Percentiles rank a stretch among this genome's conserved stretches.
Evolutionary conservation across 2,797 vertebrate species (phyloP).

Genomic region (Catamblyrhynchus diadema): DNA sequence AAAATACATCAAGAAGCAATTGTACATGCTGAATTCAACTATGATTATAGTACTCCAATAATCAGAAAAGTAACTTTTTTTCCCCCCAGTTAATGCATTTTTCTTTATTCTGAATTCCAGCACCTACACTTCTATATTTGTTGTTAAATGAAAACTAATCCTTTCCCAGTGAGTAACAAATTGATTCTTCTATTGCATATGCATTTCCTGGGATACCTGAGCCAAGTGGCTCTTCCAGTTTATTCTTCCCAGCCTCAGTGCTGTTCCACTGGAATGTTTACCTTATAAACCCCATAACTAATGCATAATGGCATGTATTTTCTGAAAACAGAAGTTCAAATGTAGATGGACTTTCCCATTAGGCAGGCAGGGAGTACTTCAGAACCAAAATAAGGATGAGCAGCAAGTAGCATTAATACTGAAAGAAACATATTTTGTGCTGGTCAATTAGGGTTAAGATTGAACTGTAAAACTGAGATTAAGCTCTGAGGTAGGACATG

Average conservation of each 20-base stretch:
- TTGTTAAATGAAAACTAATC: neutral
- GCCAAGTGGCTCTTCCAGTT: neutral
- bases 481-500: neutral
- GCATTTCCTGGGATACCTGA: neutral
- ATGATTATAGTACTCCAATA: neutral
- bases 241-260: neutral
- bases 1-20: slow-evolving; percentile 37
- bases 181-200: neutral
- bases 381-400: neutral
- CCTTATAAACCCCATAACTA: neutral
- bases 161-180: neutral
- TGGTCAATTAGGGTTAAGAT: neutral
- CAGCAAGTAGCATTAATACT: neutral
- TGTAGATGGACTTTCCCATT: neutral
- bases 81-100: neutral
- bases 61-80: neutral
- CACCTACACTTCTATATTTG: neutral
- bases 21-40: slow-evolving; percentile 14
- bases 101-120: neutral
- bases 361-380: neutral
- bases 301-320: neutral
- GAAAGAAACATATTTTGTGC: neutral
- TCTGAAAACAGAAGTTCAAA: neutral
- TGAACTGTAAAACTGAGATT: neutral
- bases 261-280: neutral